phyloP scores from a whole-genome alignment of 35 echinoderm and acorn worm species.

The Apostichopus californicus region DNA sequence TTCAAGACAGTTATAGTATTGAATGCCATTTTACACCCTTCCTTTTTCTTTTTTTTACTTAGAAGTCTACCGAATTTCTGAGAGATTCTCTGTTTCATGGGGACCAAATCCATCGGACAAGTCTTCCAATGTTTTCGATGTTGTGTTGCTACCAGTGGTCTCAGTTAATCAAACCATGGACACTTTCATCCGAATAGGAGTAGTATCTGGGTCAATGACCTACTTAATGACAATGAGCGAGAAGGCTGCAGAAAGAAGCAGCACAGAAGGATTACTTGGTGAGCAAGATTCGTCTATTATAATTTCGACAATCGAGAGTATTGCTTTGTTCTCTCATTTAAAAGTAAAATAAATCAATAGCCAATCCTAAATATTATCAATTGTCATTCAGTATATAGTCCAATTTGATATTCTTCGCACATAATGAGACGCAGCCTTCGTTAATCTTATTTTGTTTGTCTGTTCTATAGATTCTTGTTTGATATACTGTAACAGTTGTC shows the following conservation, averaged over 20 bases:
- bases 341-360: too few species aligned
- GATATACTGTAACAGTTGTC: too few species aligned
- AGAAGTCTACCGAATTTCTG: background rate
- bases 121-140: background rate
- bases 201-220: background rate
- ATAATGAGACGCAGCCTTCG: too few species aligned
- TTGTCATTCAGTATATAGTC: too few species aligned
- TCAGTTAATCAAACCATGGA: background rate
- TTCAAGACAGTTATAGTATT: background rate
- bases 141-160: background rate
- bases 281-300: background rate
- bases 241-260: background rate
- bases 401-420: too few species aligned
- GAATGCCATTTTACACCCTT: background rate
- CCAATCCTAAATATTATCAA: too few species aligned
- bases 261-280: conserved; percentile 28
- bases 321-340: background rate
- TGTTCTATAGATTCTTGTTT: too few species aligned
- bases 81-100: background rate
- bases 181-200: background rate
- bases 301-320: background rate
- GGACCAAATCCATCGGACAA: background rate
- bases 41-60: background rate
- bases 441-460: too few species aligned
- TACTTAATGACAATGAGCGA: conserved; percentile 20